Base-by-base conservation (phyloP, 1,140 invertebrate genomes). In the Philopotamus ludificatus region DNA sequence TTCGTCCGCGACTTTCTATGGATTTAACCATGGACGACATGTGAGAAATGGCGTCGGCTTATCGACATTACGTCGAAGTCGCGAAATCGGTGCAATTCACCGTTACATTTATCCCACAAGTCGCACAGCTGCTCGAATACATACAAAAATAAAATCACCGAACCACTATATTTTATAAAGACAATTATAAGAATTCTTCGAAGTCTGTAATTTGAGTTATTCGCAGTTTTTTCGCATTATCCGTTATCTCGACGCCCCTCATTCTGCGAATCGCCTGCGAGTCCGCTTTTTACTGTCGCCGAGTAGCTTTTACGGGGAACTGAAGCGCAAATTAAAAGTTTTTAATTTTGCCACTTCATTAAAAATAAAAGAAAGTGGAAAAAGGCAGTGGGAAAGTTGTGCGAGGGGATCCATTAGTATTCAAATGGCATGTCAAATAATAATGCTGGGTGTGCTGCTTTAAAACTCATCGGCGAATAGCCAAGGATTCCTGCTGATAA, bases 371-470 rank as follows among this genome's bases (percentile, higher is more conserved):
- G 20, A 34, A 25, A 41, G 28, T 9, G 12, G 15, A 10, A 1
- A 16, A 12, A 47, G n/a, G n/a, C n/a, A n/a, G n/a, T n/a, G n/a
- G n/a, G n/a, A 47, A 20, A 47, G 44, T 47, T 47, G 4, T 16
- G 7, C 28, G 28, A 34, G 28, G n/a, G n/a, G 44, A 20, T 47
- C 25, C 53, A 57, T 57, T 25, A 57, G 53, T 57, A 57, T 57
- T 57, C 53, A 57, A 42, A 57, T 25, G 53, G 28, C 53, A 34
- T 25, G 28, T 57, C 53, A 57, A 57, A 57, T 57, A 57, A 57
- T 57, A 57, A 57, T 25, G 26, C 20, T 21, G 53, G n/a, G 18
- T 21, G 49, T 23, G 22, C 18, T 21, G 49, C 3, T 47, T 47
- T 47, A 51, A 51, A 23, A 22, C 49, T 51, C 16, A 21, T 51